Evolutionary conservation across 2,797 vertebrate species (phyloP).

Genomic region (Pipistrellus kuhlii): DNA sequence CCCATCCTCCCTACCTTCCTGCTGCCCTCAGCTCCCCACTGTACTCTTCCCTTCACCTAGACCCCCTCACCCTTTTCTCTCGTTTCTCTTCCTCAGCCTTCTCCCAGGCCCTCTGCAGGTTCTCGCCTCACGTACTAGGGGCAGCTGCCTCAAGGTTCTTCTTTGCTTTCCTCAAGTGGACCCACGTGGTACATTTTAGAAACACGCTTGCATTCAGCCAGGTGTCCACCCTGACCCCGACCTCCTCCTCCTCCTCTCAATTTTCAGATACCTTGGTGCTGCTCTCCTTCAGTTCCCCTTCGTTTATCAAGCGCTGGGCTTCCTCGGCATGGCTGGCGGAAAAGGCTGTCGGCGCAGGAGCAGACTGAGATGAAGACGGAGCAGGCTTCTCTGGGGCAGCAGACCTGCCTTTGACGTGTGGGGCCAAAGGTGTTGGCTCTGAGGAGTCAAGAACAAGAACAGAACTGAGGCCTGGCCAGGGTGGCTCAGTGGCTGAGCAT

Average conservation of each 20-base stretch:
- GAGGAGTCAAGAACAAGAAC: constrained; percentile 30
- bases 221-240: background rate
- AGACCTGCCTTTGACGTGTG: background rate
- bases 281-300: constrained; percentile 56
- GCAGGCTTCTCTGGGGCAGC: background rate
- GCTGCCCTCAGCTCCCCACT: background rate
- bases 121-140: background rate
- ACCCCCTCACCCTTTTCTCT: background rate
- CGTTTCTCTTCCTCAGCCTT: background rate
- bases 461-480: background rate
- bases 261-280: constrained; percentile 78
- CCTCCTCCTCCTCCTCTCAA: background rate
- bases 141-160: background rate
- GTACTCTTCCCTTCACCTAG: background rate
- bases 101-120: background rate
- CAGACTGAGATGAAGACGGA: background rate
- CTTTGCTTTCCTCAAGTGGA: background rate
- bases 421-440: constrained; percentile 64
- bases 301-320: background rate
- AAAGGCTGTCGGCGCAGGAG: background rate
- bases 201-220: background rate
- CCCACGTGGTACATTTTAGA: background rate
- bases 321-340: constrained; percentile 24
- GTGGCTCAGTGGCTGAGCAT: too few relatives aligned
- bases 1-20: background rate